Evolutionary conservation across 2,888 invertebrate species (phyloP).

Genomic region (Morpho achilles): DNA sequence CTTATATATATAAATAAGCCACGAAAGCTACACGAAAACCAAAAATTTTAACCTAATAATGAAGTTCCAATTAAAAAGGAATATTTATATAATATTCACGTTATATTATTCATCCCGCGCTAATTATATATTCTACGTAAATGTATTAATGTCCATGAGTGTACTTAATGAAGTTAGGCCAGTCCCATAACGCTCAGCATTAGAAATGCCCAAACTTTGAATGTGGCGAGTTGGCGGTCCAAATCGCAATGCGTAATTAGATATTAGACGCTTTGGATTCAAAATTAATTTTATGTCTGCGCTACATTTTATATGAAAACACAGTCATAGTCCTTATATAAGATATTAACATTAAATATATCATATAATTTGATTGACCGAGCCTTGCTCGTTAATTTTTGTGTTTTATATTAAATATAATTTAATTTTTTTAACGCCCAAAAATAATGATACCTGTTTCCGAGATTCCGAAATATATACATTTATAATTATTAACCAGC

Average conservation of each 20-base stretch:
- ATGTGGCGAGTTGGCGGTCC: conserved; percentile 17
- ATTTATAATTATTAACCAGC: too few species aligned
- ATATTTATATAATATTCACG: neutral
- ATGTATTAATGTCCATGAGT: conserved; percentile 13
- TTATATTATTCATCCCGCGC: conserved; percentile 6
- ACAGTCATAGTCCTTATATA: too few species aligned
- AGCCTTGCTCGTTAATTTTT: too few species aligned
- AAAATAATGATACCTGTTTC: too few species aligned
- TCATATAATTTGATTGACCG: too few species aligned
- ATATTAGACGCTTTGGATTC: conserved; percentile 12
- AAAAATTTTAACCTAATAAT: too few species aligned
- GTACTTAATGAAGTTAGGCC: conserved; percentile 21
- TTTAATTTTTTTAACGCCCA: too few species aligned
- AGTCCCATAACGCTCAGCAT: conserved; percentile 22
- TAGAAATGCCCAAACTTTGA: conserved; percentile 26
- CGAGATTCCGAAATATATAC: too few species aligned
- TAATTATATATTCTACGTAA: conserved; percentile 13
- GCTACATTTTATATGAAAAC: neutral
- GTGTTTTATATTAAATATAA: too few species aligned
- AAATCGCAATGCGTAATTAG: conserved; percentile 15
- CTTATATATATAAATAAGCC: too few species aligned
- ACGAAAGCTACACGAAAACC: too few species aligned
- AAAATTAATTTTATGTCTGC: conserved; percentile 2
- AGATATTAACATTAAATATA: too few species aligned
- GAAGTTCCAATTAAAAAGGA: neutral